A percentile compares a stretch with the other conserved stretches of the same genome.
Conservation (phyloP, 2,113 vertebrate species). For the Ceyx cyanopectus region DNA sequence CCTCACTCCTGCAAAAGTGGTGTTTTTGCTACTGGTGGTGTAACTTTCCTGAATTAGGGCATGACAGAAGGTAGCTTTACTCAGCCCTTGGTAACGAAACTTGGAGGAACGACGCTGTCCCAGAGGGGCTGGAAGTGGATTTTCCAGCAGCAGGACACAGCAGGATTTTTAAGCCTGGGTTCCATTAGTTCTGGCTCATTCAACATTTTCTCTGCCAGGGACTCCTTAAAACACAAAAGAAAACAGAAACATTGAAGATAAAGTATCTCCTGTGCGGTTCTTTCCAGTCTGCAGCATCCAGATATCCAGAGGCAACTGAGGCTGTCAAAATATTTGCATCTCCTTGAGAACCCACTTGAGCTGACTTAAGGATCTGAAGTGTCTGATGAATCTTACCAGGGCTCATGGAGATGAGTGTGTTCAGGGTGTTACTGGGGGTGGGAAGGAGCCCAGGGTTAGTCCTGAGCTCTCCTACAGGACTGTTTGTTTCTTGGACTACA, state of each 20-base stretch:
- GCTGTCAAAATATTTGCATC: conserved; percentile 12
- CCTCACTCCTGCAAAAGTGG: accelerated
- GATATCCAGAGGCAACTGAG: neutral
- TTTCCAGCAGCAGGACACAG: conserved; percentile 29
- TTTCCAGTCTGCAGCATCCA: neutral
- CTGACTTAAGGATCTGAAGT: neutral
- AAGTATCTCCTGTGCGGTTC: neutral
- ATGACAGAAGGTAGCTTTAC: neutral
- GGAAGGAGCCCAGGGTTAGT: accelerated
- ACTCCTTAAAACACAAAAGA: neutral
- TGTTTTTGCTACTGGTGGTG: neutral
- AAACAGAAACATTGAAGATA: neutral
- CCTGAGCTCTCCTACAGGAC: neutral
- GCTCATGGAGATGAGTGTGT: accelerated
- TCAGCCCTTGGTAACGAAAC: neutral
- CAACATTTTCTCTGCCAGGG: neutral
- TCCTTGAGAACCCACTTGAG: neutral
- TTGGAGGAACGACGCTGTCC: neutral
- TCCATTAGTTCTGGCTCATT: conserved; percentile 33
- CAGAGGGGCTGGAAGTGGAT: neutral
- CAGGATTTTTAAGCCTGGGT: neutral
- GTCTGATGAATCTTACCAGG: accelerated
- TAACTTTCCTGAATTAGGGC: neutral
- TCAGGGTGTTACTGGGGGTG: neutral
- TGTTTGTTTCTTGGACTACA: accelerated